Base-by-base conservation (phyloP, 2,888 invertebrate species). In the Mimachlamys varia region DNA sequence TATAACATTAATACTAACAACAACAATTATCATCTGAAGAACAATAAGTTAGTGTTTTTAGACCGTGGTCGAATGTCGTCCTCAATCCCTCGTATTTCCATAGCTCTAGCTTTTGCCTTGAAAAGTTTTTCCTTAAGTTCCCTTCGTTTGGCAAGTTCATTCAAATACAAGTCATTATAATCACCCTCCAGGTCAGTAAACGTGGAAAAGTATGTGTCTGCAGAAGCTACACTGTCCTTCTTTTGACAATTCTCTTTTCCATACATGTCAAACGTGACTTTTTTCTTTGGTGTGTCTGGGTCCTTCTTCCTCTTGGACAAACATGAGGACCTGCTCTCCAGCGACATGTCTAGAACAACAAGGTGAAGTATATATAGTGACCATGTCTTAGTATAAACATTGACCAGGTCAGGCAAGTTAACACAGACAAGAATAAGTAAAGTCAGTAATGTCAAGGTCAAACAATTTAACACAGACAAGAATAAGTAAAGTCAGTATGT, bases 221-320 rank as follows among this genome's bases (percentile, higher is more conserved):
- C 37, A 19, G 87, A 62, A 12, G 89, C 55, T 7, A 89, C 44
- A 19, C 49, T 44, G 15, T 92, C 92, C 87, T 95, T 94, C 13
- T 93, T 89, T 88, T 92, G 91, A 49, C 94, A 93, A 90, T 96
- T 96, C 93, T 95, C 95, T 88, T 96, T 95, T 88, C 95, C 95
- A 88, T 95, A 94, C 93, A 94, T 94, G 87, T 95, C 94, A 92
- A 96, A 96, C 13, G 95, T 94, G 17, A 96, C 96, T 90, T 95
- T 94, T 91, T 95, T 96, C 92, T 95, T 95, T 22, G 95, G 95
- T 55, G 95, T 94, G 37, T 95, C 95, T 37, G 92, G 91, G 33
- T 94, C 95, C 88, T 93, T 93, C n/a, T 92, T 94, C 27, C 92
- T 94, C 91, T 94, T 94, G 12, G 94, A 94, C 22, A 95, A 90